phyloP scores from a whole-genome alignment of 2,888 invertebrate species.

The Ectemnius cavifrons region DNA sequence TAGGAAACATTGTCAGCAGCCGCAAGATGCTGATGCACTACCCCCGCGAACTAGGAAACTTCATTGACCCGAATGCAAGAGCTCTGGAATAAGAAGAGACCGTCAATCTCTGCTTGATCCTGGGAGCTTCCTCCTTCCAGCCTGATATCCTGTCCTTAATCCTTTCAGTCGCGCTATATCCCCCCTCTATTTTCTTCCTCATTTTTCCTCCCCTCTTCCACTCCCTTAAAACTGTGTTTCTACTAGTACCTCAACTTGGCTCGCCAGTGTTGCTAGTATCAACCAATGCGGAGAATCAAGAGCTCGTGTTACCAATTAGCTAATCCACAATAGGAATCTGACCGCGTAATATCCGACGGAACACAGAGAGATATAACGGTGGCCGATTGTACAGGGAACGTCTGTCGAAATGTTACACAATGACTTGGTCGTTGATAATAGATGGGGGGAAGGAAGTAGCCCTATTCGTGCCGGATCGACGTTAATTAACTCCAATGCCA shows the following conservation, averaged over 20 bases:
- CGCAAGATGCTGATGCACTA: slow-evolving; percentile 18
- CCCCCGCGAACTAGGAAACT: slow-evolving; percentile 30
- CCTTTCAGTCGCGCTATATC: slow-evolving; percentile 33
- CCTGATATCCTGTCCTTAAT: slow-evolving; percentile 30
- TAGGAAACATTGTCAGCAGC: slow-evolving; percentile 20
- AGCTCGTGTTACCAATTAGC: neutral
- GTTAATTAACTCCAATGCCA: slow-evolving; percentile 8
- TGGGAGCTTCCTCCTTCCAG: slow-evolving; percentile 2
- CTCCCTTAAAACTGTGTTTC: slow-evolving; percentile 23
- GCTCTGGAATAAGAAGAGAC: slow-evolving; percentile 35
- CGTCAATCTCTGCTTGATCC: slow-evolving; percentile 14
- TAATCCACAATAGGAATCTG: neutral
- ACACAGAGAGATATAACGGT: too few species aligned
- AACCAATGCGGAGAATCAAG: too few species aligned
- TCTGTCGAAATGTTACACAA: neutral
- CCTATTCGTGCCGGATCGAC: slow-evolving; percentile 11
- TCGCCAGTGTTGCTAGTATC: too few species aligned
- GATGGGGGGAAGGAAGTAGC: neutral
- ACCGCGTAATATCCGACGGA: neutral
- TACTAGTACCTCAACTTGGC: neutral
- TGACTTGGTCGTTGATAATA: neutral
- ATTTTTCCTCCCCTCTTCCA: slow-evolving; percentile 34
- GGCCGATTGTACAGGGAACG: too few species aligned
- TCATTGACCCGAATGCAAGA: slow-evolving; percentile 50
- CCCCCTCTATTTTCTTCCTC: slow-evolving; percentile 9